Evolutionary conservation across 2,888 invertebrate species (phyloP).

Genomic region (Halictus ligatus): DNA sequence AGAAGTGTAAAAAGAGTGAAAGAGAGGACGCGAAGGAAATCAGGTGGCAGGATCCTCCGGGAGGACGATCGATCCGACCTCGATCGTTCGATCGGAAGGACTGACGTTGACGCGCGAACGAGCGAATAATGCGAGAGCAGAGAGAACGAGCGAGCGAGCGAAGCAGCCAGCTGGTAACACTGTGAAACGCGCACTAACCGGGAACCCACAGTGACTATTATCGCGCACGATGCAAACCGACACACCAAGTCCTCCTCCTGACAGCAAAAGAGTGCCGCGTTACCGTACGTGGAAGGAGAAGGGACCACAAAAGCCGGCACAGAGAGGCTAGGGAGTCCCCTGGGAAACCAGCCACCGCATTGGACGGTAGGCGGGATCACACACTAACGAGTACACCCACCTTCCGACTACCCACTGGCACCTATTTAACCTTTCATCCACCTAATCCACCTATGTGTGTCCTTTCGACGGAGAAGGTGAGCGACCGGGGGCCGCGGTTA

Average conservation of each 20-base stretch:
- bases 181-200: conserved; percentile 59
- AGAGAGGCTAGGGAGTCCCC: conserved; percentile 80
- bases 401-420: conserved; percentile 71
- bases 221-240: conserved; percentile 73
- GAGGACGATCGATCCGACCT: conserved; percentile 60
- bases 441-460: conserved; percentile 50
- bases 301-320: conserved; percentile 77
- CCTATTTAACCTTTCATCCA: conserved; percentile 71
- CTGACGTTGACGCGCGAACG: conserved; percentile 35
- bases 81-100: conserved; percentile 58
- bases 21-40: not conserved
- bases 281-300: conserved; percentile 71
- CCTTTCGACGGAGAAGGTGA: conserved; percentile 22
- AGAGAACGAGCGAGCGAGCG: conserved; percentile 2
- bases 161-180: conserved; percentile 19
- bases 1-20: no score
- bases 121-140: not conserved
- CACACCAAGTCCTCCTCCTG: conserved; percentile 65
- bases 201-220: conserved; percentile 76
- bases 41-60: conserved; percentile 11
- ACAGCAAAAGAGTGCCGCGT: conserved; percentile 54
- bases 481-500: not conserved
- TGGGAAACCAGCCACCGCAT: conserved; percentile 82
- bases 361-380: conserved; percentile 83
- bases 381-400: conserved; percentile 79